A percentile compares a stretch with the other conserved stretches of the same genome.
phyloP scores from a whole-genome alignment of 2,888 invertebrate species.

The Lithophane socia region DNA sequence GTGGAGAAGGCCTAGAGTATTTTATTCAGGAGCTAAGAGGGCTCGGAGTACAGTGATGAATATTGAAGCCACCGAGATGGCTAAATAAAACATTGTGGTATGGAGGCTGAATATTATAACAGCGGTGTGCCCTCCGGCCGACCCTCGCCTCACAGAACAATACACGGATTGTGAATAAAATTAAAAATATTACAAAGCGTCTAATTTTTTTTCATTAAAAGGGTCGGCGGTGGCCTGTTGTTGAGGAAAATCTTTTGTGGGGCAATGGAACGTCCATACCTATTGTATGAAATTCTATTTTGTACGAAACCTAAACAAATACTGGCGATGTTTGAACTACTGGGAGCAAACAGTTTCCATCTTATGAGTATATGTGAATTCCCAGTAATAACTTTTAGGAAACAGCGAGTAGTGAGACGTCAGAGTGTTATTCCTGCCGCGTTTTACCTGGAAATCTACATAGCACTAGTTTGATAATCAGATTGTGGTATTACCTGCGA shows the following conservation, averaged over 20 bases:
- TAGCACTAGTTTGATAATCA: conserved; percentile 48
- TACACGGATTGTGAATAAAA: conserved; percentile 80
- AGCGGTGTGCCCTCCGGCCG: conserved; percentile 69
- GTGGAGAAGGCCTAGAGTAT: conserved; percentile 64
- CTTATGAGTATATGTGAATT: conserved; percentile 25
- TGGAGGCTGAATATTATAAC: conserved; percentile 80
- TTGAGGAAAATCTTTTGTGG: conserved; percentile 72
- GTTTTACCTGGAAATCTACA: conserved; percentile 9
- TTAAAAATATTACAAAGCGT: conserved; percentile 80
- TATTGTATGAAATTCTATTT: conserved; percentile 47
- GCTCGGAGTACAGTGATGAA: conserved; percentile 77
- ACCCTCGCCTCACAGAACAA: conserved; percentile 79
- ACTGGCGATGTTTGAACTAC: conserved; percentile 55
- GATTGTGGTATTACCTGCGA: conserved; percentile 63
- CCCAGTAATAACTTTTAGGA: conserved; percentile 24
- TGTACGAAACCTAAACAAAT: conserved; percentile 58
- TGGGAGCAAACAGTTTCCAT: conserved; percentile 40
- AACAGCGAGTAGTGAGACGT: conserved; percentile 14
- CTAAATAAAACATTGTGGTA: conserved; percentile 83
- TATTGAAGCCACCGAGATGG: conserved; percentile 78
- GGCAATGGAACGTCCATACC: conserved; percentile 57
- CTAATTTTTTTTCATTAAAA: conserved; percentile 71
- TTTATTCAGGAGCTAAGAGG: conserved; percentile 76
- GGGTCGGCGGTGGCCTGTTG: conserved; percentile 67
- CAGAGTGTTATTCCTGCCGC: conserved; percentile 4